Base-by-base conservation (phyloP, 1,140 invertebrate species). In the Belonocnema kinseyi region DNA sequence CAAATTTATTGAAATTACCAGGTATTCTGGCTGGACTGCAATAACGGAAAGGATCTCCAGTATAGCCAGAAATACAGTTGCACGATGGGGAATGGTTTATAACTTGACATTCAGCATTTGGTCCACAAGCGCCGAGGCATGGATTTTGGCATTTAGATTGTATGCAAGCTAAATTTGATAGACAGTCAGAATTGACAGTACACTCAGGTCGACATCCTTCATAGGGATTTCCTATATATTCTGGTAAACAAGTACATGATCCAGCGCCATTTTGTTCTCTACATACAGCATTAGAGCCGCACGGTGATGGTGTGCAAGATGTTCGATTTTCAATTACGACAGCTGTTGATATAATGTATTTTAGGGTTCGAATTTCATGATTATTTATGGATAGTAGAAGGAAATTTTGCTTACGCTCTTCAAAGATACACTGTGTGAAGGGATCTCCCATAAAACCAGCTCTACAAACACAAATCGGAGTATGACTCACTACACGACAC, bases 401-500 rank as follows among this genome's bases (percentile, higher is more conserved):
- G 26, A 53, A 74, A 76, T 73, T 40, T 26, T 14, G 94, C 96
- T 85, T 94, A 92, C 80, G 94, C 93, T 50, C 10, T 73, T 76
- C 70, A 72, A 61, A 33, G 40, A 79, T 80, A 80, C 92, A 94
- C 74, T 91, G 88, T 66, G 87, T 85, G 80, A 94, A 93, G 40
- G 94, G 93, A 87, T 95, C 92, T 16, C 94, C 94, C 52, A 88
- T 92, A 76, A 92, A 94, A 6, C 93, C 93, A 76, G 89, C 85
- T 54, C 89, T 85, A 81, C 94, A 95, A 52, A 91, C 86, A 84
- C 94, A 95, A 82, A 93, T 93, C 7, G 94, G 92, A 21, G 92
- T 92, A 80, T 95, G 94, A 85, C 93, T 94, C 0, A 94, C 91
- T 26, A 94, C 94, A 50, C 91, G 90, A 85, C 94, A 95, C 72